Percentiles rank a stretch among this genome's conserved stretches.
Evolutionary conservation across 1,140 invertebrate genomes (phyloP).

Genomic region (Plectrocnemia conspersa): DNA sequence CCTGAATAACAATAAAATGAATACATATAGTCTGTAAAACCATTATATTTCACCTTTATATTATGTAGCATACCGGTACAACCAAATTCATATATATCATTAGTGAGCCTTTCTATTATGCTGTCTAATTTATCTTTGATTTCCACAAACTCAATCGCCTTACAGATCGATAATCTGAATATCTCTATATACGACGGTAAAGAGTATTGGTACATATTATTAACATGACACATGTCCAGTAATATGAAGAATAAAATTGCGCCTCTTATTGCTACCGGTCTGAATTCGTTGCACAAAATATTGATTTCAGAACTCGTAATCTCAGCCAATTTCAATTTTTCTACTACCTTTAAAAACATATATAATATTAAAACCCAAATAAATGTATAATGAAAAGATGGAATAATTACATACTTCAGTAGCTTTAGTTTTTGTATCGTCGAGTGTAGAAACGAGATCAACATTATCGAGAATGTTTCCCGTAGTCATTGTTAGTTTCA

Average conservation of each 20-base stretch:
- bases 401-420: conserved; percentile 56
- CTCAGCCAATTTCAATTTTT: conserved; percentile 68
- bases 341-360: conserved; percentile 53
- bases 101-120: conserved; percentile 78
- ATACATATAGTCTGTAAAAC: background rate
- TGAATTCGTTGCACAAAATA: conserved; percentile 72
- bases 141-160: conserved; percentile 70
- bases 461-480: conserved; percentile 90
- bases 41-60: background rate
- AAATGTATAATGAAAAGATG: background rate
- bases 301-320: conserved; percentile 76
- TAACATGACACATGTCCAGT: conserved; percentile 78
- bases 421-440: conserved; percentile 82
- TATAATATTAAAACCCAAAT: conserved; percentile 7
- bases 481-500: conserved; percentile 74
- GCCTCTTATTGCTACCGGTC: conserved; percentile 73
- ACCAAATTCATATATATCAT: conserved; percentile 83
- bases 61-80: conserved; percentile 62
- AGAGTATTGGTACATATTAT: conserved; percentile 90
- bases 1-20: conserved; percentile 44
- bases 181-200: conserved; percentile 74
- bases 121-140: conserved; percentile 68
- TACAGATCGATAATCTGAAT: conserved; percentile 72
- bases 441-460: conserved; percentile 78
- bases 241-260: conserved; percentile 87